A percentile compares a stretch with the other conserved stretches of the same genome.
These are phyloP conservation scores for Sceloporus tristichus DNA, from an alignment of 2,113 vertebrate genomes.

Conservation along the genomic window DNA sequence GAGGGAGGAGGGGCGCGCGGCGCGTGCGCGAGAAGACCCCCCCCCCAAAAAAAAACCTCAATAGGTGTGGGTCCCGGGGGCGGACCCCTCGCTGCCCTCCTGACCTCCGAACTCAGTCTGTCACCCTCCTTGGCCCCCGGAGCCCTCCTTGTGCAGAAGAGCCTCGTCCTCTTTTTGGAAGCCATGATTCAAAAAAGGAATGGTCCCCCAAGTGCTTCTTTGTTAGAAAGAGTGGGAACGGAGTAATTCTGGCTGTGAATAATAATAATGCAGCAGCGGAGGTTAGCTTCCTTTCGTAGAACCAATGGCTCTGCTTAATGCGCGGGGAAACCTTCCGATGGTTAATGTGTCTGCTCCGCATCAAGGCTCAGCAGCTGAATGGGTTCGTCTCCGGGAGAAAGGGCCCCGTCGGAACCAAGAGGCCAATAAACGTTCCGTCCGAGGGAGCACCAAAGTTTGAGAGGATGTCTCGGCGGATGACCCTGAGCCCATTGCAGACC, in stretches of 20 bases:
- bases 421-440: constrained; percentile 68
- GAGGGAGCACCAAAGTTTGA: constrained; percentile 66
- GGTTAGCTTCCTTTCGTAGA: constrained; percentile 58
- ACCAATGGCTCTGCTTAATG: constrained; percentile 63
- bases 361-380: constrained; percentile 70
- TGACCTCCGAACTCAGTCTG: too few species aligned
- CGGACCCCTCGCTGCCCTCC: too few species aligned
- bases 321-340: constrained; percentile 64
- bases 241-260: constrained; percentile 61
- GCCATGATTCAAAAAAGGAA: constrained; percentile 29
- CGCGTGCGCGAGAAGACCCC: too few species aligned
- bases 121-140: not conserved
- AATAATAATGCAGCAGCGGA: constrained; percentile 43
- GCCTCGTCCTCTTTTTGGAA: constrained; percentile 62
- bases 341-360: constrained; percentile 68
- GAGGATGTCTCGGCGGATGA: constrained; percentile 43
- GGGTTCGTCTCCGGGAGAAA: constrained; percentile 63
- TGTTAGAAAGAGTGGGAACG: constrained; percentile 63
- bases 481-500: constrained; percentile 35
- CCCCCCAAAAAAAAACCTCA: too few species aligned
- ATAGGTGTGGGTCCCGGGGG: too few species aligned
- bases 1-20: too few species aligned
- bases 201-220: constrained; percentile 5
- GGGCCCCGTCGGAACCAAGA: constrained; percentile 68
- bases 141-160: constrained; percentile 36